Conservation (phyloP, 2,888 invertebrate genomes). For the Dorcus hopei region DNA sequence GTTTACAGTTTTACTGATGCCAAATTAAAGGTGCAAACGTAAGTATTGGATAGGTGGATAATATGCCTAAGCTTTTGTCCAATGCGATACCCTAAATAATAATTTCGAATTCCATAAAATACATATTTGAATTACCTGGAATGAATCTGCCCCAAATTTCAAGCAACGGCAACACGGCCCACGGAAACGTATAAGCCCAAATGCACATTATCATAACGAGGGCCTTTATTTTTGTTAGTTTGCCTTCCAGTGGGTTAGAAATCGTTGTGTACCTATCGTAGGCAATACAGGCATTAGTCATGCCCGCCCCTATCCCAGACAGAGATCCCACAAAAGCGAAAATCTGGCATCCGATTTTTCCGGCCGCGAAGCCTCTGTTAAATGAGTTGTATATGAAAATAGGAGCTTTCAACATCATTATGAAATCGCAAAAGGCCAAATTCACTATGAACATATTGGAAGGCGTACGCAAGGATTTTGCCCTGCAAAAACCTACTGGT, state of each 20-base stretch:
- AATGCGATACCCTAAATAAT: no score
- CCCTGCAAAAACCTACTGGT: slow-evolving; percentile 47
- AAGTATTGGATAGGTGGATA: no score
- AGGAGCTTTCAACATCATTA: slow-evolving; percentile 85
- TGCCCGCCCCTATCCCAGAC: slow-evolving; percentile 74
- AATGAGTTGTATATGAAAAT: slow-evolving; percentile 84
- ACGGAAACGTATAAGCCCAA: slow-evolving; percentile 78
- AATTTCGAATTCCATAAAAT: background rate
- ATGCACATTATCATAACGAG: slow-evolving; percentile 68
- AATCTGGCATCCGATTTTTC: slow-evolving; percentile 72
- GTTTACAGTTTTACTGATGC: no score
- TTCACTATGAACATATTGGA: slow-evolving; percentile 84
- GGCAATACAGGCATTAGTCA: slow-evolving; percentile 82
- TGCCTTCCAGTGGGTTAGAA: slow-evolving; percentile 78
- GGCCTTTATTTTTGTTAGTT: slow-evolving; percentile 76
- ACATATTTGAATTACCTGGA: slow-evolving; percentile 61
- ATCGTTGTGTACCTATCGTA: slow-evolving; percentile 80
- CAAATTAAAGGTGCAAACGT: no score
- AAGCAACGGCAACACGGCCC: slow-evolving; percentile 74
- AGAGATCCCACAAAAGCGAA: slow-evolving; percentile 74
- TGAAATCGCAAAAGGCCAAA: slow-evolving; percentile 76
- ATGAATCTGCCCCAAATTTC: slow-evolving; percentile 85
- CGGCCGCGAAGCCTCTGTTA: slow-evolving; percentile 71
- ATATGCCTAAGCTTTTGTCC: no score
- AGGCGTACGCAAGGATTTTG: slow-evolving; percentile 71